Conservation (phyloP, 2,888 invertebrate species). For the Zygogramma bicolorata region DNA sequence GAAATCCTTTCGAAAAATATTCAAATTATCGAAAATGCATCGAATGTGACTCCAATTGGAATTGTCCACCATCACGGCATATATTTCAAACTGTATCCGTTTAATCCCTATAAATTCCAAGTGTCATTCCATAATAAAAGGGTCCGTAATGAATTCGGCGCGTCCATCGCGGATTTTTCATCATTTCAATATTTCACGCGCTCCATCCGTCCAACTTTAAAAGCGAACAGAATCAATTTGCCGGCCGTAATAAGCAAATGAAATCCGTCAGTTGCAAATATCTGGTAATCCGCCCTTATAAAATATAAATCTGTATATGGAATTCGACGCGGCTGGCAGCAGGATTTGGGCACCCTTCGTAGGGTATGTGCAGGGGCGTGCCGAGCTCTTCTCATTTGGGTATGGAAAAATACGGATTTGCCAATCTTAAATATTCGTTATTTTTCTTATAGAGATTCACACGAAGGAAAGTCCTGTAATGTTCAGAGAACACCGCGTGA, state of each 20-base stretch:
- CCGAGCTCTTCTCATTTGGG: too few species aligned
- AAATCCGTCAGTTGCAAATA: slow-evolving; percentile 60
- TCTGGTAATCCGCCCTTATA: slow-evolving; percentile 60
- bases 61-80: neutral
- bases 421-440: too few species aligned
- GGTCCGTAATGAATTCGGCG: slow-evolving; percentile 36
- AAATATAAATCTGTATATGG: slow-evolving; percentile 61
- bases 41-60: neutral
- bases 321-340: slow-evolving; percentile 60
- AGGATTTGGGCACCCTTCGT: slow-evolving; percentile 49
- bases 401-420: too few species aligned
- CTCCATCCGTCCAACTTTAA: slow-evolving; percentile 41
- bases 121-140: slow-evolving; percentile 34
- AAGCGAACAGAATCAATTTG: slow-evolving; percentile 53
- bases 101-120: slow-evolving; percentile 36
- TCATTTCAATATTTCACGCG: slow-evolving; percentile 35
- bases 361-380: slow-evolving; percentile 36
- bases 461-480: too few species aligned
- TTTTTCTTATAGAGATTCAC: too few species aligned
- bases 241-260: slow-evolving; percentile 54
- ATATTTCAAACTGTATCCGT: slow-evolving; percentile 34
- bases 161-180: slow-evolving; percentile 38
- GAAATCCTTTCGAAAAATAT: too few species aligned
- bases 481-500: too few species aligned
- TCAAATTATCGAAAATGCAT: neutral